Conservation (phyloP, 2,888 invertebrate genomes). For the Helleia helle region DNA sequence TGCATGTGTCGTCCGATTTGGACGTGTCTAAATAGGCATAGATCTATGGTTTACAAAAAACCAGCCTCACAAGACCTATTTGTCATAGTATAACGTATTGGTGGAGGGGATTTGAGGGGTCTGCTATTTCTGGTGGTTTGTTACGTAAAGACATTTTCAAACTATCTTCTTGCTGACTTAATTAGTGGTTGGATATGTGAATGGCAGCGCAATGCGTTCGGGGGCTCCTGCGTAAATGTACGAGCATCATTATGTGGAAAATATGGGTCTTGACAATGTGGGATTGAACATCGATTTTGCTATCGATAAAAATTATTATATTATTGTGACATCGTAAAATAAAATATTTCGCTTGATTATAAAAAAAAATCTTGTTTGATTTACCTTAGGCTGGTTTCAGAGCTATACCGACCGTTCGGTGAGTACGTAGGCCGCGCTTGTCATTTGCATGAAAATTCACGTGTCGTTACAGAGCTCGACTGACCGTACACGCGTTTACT, state of each 20-base stretch:
- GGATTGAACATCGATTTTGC: too few relatives aligned
- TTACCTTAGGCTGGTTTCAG: too few relatives aligned
- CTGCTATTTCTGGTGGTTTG: constrained; percentile 34
- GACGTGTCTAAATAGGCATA: constrained; percentile 66
- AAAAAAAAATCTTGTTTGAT: too few relatives aligned
- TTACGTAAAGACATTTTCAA: constrained; percentile 72
- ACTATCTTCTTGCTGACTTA: constrained; percentile 70
- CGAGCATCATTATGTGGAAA: constrained; percentile 66
- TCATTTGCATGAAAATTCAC: too few relatives aligned
- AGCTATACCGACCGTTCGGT: too few relatives aligned
- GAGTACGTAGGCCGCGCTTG: too few relatives aligned
- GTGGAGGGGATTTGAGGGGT: constrained; percentile 22
- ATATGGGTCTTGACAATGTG: too few relatives aligned
- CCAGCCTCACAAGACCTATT: constrained; percentile 33
- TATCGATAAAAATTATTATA: too few relatives aligned
- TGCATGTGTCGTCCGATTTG: constrained; percentile 44
- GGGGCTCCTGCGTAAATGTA: constrained; percentile 51
- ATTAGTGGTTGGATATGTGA: constrained; percentile 73
- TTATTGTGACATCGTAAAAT: too few relatives aligned
- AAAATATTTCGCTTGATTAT: too few relatives aligned
- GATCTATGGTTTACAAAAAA: constrained; percentile 56
- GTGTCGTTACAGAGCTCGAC: too few relatives aligned
- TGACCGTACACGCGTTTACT: too few relatives aligned
- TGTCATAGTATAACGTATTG: neutral
- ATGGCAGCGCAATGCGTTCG: constrained; percentile 67